Base-by-base conservation (phyloP, 2,797 vertebrate species). In the Vespertilio murinus region DNA sequence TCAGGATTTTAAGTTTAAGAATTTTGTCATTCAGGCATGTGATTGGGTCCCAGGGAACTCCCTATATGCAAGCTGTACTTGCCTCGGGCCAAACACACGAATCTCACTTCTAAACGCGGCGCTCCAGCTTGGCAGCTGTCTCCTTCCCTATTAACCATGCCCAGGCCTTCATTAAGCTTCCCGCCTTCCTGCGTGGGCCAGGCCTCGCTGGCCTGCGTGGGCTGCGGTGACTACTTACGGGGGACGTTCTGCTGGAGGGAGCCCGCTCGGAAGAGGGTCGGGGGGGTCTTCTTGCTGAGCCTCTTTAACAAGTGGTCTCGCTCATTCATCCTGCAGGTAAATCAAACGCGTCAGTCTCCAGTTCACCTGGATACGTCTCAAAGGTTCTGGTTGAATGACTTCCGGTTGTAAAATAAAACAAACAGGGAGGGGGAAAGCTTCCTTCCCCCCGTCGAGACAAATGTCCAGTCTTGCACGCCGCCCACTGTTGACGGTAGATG, bases 291-390 rank as follows among this genome's bases (percentile, higher is more conserved):
- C 98, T 98, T 99, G 98, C 99, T 99, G 23, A 99, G 99, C 98
- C 99, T 99, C 98, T 99, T 99, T 98, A 99, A 97, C 98, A 99
- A 98, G 98, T 99, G 99, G 98, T 99, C 99, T 54, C 99, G 99
- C 98, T 99, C 99, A 90, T 99, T 99, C 98, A 99, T 97, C 96
- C 99, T 99, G 97, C 64, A 94, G 90, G 82, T 94, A 96, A 97
- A 94, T 93, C 33, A 95, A n/a, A 94, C 2, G 67, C 8, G 91
- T 98, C 78, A 98, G 94, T 40, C 59, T 64, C 54, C 8, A 59
- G 35, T 12, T 65, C 42, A 69, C 52, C 59, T 13, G 61, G 30
- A 12, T 45, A 16, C 40, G 17, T 65, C 92, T 88, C 47, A 30
- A 12, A 92, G 87, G 42, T 3, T 64, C 74, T 73, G 5, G 0